Evolutionary conservation across 2,888 invertebrate species (phyloP).

Genomic region (Temnothorax ravouxi): DNA sequence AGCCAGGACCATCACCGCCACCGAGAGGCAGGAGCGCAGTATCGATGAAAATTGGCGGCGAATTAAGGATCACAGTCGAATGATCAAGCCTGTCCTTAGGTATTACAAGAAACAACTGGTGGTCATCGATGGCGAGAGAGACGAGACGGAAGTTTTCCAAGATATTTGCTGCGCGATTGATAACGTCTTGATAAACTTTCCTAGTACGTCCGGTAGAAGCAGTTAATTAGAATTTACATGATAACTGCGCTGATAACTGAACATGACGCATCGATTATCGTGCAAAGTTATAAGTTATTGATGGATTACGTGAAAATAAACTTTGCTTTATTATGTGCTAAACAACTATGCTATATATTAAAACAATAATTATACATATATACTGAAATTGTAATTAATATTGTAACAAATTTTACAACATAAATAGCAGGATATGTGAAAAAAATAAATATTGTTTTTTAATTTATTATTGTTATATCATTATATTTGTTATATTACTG

Average conservation of each 20-base stretch:
- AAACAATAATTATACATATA: background rate
- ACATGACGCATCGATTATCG: background rate
- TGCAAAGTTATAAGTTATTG: constrained; percentile 4
- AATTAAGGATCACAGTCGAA: constrained; percentile 88
- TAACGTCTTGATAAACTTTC: constrained; percentile 37
- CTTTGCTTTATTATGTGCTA: background rate
- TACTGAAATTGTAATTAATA: background rate
- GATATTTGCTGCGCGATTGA: constrained; percentile 67
- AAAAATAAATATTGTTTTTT: background rate
- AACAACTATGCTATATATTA: background rate
- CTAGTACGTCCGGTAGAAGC: background rate
- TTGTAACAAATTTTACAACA: constrained; percentile 11
- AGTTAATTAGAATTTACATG: background rate
- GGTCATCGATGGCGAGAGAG: constrained; percentile 68
- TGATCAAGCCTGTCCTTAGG: constrained; percentile 88
- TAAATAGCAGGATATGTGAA: background rate
- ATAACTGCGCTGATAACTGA: background rate
- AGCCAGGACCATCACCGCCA: constrained; percentile 50
- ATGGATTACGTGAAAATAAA: background rate
- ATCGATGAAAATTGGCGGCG: constrained; percentile 89
- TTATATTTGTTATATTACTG: background rate
- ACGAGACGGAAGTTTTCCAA: constrained; percentile 60
- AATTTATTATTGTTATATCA: background rate
- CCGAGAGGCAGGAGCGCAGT: constrained; percentile 21
- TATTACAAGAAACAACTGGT: constrained; percentile 83